Percentiles rank a stretch among this genome's conserved stretches.
phyloP scores from a whole-genome alignment of 2,113 vertebrate species.

The Ophthalmotilapia sp. region DNA sequence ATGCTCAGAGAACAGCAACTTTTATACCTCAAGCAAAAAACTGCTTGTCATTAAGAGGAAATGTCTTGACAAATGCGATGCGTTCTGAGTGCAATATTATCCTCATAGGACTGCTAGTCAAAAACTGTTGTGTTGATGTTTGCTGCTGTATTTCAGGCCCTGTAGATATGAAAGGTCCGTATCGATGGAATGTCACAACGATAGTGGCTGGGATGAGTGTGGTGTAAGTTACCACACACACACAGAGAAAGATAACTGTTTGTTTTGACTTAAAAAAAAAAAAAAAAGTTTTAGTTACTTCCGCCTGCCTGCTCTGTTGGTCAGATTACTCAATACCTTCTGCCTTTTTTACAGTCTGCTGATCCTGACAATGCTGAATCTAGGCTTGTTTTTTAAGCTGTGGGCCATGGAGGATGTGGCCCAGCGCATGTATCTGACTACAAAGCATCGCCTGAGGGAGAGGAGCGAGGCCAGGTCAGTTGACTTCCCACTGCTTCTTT shows the following conservation, averaged over 20 bases:
- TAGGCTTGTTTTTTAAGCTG: conserved; percentile 88
- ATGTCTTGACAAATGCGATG: background rate
- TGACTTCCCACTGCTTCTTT: background rate
- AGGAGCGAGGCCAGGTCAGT: conserved; percentile 58
- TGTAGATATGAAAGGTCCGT: conserved; percentile 22
- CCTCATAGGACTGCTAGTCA: background rate
- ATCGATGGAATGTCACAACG: conserved; percentile 45
- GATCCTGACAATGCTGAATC: conserved; percentile 84
- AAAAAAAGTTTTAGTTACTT: background rate
- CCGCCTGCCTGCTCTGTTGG: no score
- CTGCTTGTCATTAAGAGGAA: background rate
- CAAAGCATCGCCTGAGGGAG: conserved; percentile 68
- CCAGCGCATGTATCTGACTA: conserved; percentile 78
- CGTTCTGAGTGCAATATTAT: background rate
- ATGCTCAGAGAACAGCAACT: background rate
- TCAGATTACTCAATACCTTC: background rate
- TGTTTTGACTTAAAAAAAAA: background rate
- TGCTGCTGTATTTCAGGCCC: conserved; percentile 42
- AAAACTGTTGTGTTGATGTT: background rate
- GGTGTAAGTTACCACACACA: conserved; percentile 61
- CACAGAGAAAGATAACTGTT: background rate
- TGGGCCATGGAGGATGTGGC: conserved; percentile 91
- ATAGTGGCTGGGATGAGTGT: conserved; percentile 70
- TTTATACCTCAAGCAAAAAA: background rate
- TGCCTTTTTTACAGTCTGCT: conserved; percentile 73